Evolutionary conservation across 2,888 invertebrate species (phyloP).

Genomic region (Tigriopus californicus): DNA sequence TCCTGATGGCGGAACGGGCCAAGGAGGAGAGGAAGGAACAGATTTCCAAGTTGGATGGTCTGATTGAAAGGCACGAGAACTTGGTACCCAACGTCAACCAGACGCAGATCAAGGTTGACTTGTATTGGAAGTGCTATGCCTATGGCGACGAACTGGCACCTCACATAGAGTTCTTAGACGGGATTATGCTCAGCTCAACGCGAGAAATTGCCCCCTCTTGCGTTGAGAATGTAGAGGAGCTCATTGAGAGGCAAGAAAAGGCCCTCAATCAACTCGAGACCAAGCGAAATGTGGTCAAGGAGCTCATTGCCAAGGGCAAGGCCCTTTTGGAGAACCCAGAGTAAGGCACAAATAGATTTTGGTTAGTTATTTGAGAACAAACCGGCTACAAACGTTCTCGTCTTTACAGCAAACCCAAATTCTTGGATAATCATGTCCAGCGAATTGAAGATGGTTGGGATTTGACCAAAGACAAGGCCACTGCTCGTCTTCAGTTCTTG

Average conservation of each 20-base stretch:
- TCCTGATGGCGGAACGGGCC: slow-evolving; percentile 19
- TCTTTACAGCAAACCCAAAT: slow-evolving; percentile 18
- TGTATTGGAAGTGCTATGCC: slow-evolving; percentile 20
- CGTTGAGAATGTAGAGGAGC: slow-evolving; percentile 14
- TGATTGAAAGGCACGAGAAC: slow-evolving; percentile 15
- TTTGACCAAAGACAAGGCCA: slow-evolving; percentile 19
- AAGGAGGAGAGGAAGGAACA: slow-evolving; percentile 17
- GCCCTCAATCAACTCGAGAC: slow-evolving; percentile 16
- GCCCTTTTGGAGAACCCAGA: slow-evolving; percentile 18
- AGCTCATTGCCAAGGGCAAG: slow-evolving; percentile 19
- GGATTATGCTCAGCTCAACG: slow-evolving; percentile 16
- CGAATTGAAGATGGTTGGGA: slow-evolving; percentile 20
- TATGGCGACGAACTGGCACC: slow-evolving; percentile 20
- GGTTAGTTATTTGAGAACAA: neutral
- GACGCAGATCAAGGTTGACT: slow-evolving; percentile 15
- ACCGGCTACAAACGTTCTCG: too few species aligned
- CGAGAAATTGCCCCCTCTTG: slow-evolving; percentile 15
- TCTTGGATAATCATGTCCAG: slow-evolving; percentile 19
- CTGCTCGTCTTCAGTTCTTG: slow-evolving; percentile 18
- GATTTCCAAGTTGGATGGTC: slow-evolving; percentile 7
- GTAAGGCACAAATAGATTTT: neutral
- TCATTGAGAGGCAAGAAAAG: slow-evolving; percentile 16
- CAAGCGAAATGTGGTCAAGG: slow-evolving; percentile 17
- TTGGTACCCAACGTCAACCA: slow-evolving; percentile 11
- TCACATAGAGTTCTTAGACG: slow-evolving; percentile 19